Evolutionary conservation across 1,140 invertebrate genomes (phyloP), one percentile per base, ranked within the genome.

Genomic region (Monomorium pharaonis): DNA sequence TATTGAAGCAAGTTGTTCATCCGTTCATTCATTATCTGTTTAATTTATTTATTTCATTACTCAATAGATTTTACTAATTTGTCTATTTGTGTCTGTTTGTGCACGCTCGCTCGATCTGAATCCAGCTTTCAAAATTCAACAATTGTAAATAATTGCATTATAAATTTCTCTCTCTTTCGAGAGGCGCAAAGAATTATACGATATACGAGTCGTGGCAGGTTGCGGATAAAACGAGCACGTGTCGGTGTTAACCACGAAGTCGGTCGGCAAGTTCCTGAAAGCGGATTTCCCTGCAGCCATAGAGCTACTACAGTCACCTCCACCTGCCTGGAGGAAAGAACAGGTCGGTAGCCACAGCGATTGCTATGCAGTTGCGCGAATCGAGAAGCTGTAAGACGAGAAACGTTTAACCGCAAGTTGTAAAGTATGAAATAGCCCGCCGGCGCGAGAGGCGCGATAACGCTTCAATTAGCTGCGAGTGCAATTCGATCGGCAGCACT

Each of bases 401-500:
- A 72, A 63, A 47, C 65, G 74, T 51, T 69, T 62, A 65, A 72
- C 60, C 30, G 63, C 69, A 7, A 47, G 37, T 70, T 67, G 86
- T 44, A 67, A 56, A 42, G 44, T 63, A 81, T 69, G 84, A 85
- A 87, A 47, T 70, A 80, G 30, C 58, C 70, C 47, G 44, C 37
- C 54, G 60, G 47, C 42, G 16, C 51, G 60, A 63, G 81, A 85
- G 70, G 67, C 78, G 69, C 58, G 84, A 88, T 88, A 88, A 86
- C 63, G 72, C 84, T 86, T 88, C 87, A 86, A 88, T 88, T 84
- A 70, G 58, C 47, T 44, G 72, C 69, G 37, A 75, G 58, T 5
- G 18, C 42, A 24, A 62, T 24, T 42, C n/a, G 56, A 5, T 63
- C 16, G 24, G 18, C 74, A 21, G 21, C 30, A 7, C 18, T 33